A percentile compares a stretch with the other conserved stretches of the same genome.
Evolutionary conservation across 2,797 vertebrate genomes (phyloP).

Genomic region (Toxotes lorentzi): DNA sequence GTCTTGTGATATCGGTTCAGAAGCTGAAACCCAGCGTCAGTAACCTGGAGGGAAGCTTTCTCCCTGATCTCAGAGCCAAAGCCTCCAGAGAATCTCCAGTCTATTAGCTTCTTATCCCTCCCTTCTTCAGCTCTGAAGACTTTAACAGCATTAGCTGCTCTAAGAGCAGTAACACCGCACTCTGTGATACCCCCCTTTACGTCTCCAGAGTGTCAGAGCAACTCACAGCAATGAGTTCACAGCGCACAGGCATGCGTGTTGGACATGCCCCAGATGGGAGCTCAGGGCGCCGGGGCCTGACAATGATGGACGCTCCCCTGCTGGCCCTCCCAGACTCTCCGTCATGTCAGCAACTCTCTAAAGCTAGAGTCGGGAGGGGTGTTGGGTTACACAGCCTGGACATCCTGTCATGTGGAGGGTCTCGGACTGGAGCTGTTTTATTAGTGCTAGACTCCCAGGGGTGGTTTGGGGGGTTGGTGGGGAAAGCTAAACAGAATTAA

Average conservation of each 20-base stretch:
- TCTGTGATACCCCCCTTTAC: slow-evolving; percentile 38
- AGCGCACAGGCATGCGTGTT: slow-evolving; percentile 63
- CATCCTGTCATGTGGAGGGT: slow-evolving; percentile 70
- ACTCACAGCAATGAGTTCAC: slow-evolving; percentile 54
- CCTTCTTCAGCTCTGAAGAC: slow-evolving; percentile 56
- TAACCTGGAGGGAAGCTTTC: slow-evolving; percentile 57
- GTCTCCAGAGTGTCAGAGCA: slow-evolving; percentile 59
- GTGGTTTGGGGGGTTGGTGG: slow-evolving; percentile 54
- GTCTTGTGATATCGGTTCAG: slow-evolving; percentile 33
- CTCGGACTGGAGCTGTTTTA: slow-evolving; percentile 77
- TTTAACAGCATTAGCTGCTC: slow-evolving; percentile 73
- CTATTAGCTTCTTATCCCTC: slow-evolving; percentile 66
- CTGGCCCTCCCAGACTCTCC: slow-evolving; percentile 68
- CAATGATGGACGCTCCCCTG: slow-evolving; percentile 72
- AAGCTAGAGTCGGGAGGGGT: slow-evolving; percentile 64
- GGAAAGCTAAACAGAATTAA: slow-evolving; percentile 75
- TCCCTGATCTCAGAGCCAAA: slow-evolving; percentile 67
- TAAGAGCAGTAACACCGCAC: slow-evolving; percentile 57
- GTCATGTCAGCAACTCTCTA: slow-evolving; percentile 81
- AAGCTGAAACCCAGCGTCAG: slow-evolving; percentile 50
- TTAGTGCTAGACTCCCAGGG: slow-evolving; percentile 73
- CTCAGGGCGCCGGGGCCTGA: slow-evolving; percentile 55
- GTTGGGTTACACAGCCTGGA: slow-evolving; percentile 71
- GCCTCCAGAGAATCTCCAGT: slow-evolving; percentile 65
- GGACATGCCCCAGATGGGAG: slow-evolving; percentile 66